Evolutionary conservation across 2,888 invertebrate genomes (phyloP), one percentile per base, ranked within the genome.

Genomic region (Aricia artaxerxes): DNA sequence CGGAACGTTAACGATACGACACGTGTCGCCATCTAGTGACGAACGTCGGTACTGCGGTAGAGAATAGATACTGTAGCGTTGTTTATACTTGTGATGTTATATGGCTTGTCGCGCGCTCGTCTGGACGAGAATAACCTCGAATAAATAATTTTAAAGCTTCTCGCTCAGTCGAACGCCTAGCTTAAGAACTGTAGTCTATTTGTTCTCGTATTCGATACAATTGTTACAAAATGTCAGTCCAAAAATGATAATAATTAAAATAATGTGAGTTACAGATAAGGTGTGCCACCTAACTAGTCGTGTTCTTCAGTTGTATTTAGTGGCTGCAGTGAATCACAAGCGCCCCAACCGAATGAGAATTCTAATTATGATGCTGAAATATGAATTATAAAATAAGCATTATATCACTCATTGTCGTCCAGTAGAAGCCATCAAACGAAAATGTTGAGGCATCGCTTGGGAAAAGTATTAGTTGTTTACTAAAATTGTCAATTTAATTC

Each of bases 171-270:
- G 69, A 69, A 35, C 69, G 76, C 76, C 35, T 35, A n/a, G 24
- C 31, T 35, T 49, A 31, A 53, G 76, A 57, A 76, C 35, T 76
- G 76, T 76, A 76, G 76, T 57, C 53, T 76, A 53, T 44, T 73
- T 73, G 40, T 44, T 57, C 76, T 53, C 76, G 31, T 76, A 76
- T 57, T 76, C 49, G 35, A 73, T 73, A 44, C 40, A 76, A 57
- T 76, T 53, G 76, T 76, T 76, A 76, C 75, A 75, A 44, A 75
- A 35, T 76, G 57, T 57, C 76, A 76, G 76, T 76, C 76, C 76
- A 76, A 76, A 76, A 76, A 76, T 53, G 76, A 76, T 76, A 76
- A 76, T 76, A 76, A 76, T 76, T 76, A 76, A 75, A 49, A 75
- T 75, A 75, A 75, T 75, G 75, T 44, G 75, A 76, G 76, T 57